Conservation (phyloP, 2,113 vertebrate genomes). For the Platichthys flesus region DNA sequence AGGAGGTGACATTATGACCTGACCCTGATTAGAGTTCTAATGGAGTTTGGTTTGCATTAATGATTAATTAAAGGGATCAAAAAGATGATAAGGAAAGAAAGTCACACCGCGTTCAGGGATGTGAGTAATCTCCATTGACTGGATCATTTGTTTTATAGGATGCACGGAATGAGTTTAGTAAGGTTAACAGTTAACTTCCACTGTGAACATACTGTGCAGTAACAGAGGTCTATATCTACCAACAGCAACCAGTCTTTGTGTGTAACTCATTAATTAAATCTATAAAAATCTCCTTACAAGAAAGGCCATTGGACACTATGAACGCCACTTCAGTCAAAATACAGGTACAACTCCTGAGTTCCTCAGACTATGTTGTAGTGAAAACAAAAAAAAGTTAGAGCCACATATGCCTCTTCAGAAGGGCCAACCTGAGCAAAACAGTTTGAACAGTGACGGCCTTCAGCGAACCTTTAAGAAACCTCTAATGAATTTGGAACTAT, state of each 20-base stretch:
- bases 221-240: neutral
- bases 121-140: slow-evolving; percentile 21
- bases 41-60: slow-evolving; percentile 74
- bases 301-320: neutral
- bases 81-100: slow-evolving; percentile 48
- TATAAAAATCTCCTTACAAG: neutral
- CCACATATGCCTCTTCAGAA: no score
- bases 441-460: no score
- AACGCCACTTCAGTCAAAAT: no score
- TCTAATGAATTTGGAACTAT: no score
- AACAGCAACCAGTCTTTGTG: neutral
- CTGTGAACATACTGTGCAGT: neutral
- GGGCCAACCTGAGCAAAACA: no score
- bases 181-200: neutral
- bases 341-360: no score
- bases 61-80: slow-evolving; percentile 69
- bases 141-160: slow-evolving; percentile 3
- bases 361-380: no score
- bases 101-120: slow-evolving; percentile 26
- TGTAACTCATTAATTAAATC: no score
- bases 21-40: slow-evolving; percentile 60
- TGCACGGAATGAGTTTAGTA: slow-evolving; percentile 5
- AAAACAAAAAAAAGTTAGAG: no score
- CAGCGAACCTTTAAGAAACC: no score
- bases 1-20: slow-evolving; percentile 66